phyloP scores from a whole-genome alignment of 2,113 vertebrate species.

The Cryptotis parvus region DNA sequence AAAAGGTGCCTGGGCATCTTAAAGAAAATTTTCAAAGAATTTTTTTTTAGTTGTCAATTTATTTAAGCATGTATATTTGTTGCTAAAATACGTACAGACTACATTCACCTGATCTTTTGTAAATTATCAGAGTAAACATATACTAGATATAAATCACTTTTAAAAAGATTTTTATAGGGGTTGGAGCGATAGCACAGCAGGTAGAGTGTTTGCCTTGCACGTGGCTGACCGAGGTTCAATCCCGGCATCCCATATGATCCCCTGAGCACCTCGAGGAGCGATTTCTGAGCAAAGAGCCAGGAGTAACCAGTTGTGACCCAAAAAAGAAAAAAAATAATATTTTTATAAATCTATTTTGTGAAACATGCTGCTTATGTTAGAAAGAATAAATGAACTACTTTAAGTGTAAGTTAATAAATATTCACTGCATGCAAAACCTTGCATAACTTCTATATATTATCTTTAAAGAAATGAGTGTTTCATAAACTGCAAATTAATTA shows the following conservation, averaged over 20 bases:
- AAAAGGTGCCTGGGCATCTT: background rate
- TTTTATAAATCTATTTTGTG: background rate
- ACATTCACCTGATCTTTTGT: background rate
- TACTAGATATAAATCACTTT: constrained; percentile 22
- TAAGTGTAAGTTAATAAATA: constrained; percentile 34
- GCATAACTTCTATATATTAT: background rate
- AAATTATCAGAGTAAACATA: constrained; percentile 3
- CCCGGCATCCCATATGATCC: no score
- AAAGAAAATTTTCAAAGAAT: background rate
- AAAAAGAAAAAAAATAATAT: no score
- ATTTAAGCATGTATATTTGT: background rate
- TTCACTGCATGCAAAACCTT: background rate
- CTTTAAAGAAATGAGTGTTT: background rate
- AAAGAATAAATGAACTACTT: constrained; percentile 14
- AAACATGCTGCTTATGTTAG: background rate
- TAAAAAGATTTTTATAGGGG: no score
- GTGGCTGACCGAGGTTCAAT: no score
- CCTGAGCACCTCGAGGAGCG: no score
- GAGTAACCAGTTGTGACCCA: no score
- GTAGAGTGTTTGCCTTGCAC: no score
- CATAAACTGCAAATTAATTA: background rate
- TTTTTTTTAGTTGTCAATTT: background rate
- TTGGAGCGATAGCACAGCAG: no score
- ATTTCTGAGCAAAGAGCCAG: no score
- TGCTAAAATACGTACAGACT: background rate